A percentile compares a stretch with the other conserved stretches of the same genome.
phyloP scores from a whole-genome alignment of 2,113 vertebrate species.

The Ammodytes dubius region DNA sequence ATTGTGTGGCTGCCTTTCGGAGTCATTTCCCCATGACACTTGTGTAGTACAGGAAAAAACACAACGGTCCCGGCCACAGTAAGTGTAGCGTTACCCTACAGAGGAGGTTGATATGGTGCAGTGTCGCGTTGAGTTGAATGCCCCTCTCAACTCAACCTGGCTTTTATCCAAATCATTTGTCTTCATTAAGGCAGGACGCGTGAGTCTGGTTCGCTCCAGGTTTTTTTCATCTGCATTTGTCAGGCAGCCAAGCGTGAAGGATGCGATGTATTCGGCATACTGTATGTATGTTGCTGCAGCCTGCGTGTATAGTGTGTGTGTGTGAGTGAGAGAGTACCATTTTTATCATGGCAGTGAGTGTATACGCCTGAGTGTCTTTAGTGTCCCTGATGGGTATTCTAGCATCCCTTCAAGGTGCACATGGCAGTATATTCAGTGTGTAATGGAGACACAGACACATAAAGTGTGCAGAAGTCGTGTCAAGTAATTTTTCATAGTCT shows the following conservation, averaged over 20 bases:
- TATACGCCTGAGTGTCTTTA: background rate
- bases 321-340: background rate
- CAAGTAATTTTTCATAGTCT: background rate
- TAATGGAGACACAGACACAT: background rate
- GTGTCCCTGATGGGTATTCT: slow-evolving; percentile 6
- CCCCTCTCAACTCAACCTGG: slow-evolving; percentile 25
- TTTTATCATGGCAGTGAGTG: background rate
- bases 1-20: background rate
- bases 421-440: background rate
- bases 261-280: slow-evolving; percentile 36
- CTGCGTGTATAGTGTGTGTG: background rate
- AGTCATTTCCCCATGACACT: background rate
- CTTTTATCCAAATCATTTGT: slow-evolving; percentile 56
- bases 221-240: slow-evolving; percentile 51
- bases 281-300: slow-evolving; percentile 7
- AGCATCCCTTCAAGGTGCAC: background rate
- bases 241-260: slow-evolving; percentile 65
- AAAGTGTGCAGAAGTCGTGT: background rate
- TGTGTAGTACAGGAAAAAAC: slow-evolving; percentile 30
- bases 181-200: slow-evolving; percentile 58
- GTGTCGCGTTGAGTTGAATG: slow-evolving; percentile 21
- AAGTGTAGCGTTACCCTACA: slow-evolving; percentile 45
- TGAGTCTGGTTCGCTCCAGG: slow-evolving; percentile 15
- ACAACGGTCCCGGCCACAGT: slow-evolving; percentile 16
- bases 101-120: slow-evolving; percentile 31